These are phyloP conservation scores for Calliphora vomitoria DNA, from an alignment of 2,888 invertebrate species.

Conservation along the genomic window DNA sequence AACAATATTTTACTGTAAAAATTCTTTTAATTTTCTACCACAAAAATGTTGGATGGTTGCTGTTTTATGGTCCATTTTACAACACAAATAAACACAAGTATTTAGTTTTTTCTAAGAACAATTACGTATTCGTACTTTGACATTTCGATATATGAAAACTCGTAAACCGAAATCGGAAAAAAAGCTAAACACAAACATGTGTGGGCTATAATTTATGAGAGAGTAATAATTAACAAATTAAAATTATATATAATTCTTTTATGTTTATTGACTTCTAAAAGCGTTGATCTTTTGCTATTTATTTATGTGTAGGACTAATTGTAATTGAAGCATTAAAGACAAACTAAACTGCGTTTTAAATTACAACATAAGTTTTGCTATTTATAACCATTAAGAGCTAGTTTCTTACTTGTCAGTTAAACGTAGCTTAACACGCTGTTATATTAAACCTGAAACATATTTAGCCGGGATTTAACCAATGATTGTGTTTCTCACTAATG, in stretches of 20 bases:
- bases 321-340: no score
- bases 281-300: neutral
- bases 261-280: neutral
- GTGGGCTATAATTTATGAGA: neutral
- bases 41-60: neutral
- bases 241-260: neutral
- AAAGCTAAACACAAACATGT: neutral
- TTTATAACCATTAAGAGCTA: no score
- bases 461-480: no score
- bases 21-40: constrained; percentile 21
- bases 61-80: constrained; percentile 1
- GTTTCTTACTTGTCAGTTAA: no score
- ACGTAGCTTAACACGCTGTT: no score
- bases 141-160: neutral
- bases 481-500: no score
- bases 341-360: no score
- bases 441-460: no score
- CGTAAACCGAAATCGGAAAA: neutral
- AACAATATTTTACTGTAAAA: neutral
- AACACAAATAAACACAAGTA: constrained; percentile 1
- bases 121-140: neutral
- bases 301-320: neutral
- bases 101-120: neutral
- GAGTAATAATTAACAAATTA: neutral
- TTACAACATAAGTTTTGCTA: no score